Evolutionary conservation across 2,797 vertebrate species (phyloP), one percentile per base, ranked within the genome.

Genomic region (Chiroxiphia lanceolata): DNA sequence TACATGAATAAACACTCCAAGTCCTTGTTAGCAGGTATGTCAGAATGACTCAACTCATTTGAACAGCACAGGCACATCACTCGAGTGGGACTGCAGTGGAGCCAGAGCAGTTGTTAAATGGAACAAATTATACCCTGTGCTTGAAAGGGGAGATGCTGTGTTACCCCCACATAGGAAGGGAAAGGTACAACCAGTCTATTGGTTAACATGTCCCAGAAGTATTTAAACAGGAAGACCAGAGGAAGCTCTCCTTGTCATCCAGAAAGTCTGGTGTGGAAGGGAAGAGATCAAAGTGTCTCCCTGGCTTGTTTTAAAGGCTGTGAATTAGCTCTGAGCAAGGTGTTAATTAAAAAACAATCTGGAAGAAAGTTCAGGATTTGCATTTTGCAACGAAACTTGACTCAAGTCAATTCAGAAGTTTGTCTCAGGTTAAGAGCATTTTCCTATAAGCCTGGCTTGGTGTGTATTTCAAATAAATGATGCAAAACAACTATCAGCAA

Each of bases 321-420:
- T 80, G 77, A 96, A 96, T 96, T 94, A 96, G 80, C 77, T 94
- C 94, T 57, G 80, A 88, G 77, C 63, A 90, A 96, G 94, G 94
- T 96, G 96, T 96, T 96, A 96, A 96, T 97, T 96, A 95, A 96
- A 93, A 95, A 95, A 53, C 36, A 80, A 90, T 68, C 77, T 53
- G 72, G 89, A 90, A 94, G 90, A 93, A 93, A 85, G 78, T 82
- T 84, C 75, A 61, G 71, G 80, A 63, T 80, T 95, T 90, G 83
- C 45, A 40, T 96, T 89, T 96, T 95, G 90, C 75, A 51, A 65
- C 48, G 77, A 85, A 92, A 87, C 71, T 75, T 65, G 56, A 83
- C 67, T 93, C 23, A 38, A 86, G 42, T 51, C 89, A 67, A 20
- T 61, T 48, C 84, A 84, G 75, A 60, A 68, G 63, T 91, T 96